Conservation (phyloP, 2,797 vertebrate genomes). For the Sebastes reedi region DNA sequence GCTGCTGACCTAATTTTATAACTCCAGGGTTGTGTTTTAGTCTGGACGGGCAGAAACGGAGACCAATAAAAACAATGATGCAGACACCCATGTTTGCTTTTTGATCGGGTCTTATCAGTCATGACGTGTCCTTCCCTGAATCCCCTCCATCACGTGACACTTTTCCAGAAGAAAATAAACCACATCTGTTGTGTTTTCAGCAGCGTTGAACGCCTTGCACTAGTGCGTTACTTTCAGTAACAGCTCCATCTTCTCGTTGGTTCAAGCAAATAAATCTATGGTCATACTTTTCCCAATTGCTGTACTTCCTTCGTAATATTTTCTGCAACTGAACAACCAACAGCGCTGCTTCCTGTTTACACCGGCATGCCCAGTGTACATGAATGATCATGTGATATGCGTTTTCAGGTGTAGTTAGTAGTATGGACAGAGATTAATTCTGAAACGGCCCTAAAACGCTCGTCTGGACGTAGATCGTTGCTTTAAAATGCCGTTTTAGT, state of each 20-base stretch:
- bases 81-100: background rate
- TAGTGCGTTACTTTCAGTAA: background rate
- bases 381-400: background rate
- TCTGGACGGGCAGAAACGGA: background rate
- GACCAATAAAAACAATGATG: background rate
- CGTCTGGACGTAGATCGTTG: background rate
- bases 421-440: background rate
- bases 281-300: background rate
- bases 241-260: background rate
- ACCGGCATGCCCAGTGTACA: background rate
- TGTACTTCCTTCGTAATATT: background rate
- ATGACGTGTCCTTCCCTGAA: too few species aligned
- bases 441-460: background rate
- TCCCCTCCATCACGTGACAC: too few species aligned
- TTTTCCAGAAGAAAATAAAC: background rate
- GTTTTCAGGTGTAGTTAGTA: background rate
- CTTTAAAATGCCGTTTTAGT: background rate
- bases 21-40: background rate
- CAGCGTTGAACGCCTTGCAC: background rate
- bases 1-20: background rate
- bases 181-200: background rate
- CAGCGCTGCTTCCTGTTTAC: background rate
- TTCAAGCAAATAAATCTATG: fast-evolving
- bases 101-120: too few species aligned
- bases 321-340: background rate